Percentiles rank a stretch among this genome's conserved stretches.
Evolutionary conservation across 2,888 invertebrate species (phyloP).

Genomic region (Noctua pronuba): DNA sequence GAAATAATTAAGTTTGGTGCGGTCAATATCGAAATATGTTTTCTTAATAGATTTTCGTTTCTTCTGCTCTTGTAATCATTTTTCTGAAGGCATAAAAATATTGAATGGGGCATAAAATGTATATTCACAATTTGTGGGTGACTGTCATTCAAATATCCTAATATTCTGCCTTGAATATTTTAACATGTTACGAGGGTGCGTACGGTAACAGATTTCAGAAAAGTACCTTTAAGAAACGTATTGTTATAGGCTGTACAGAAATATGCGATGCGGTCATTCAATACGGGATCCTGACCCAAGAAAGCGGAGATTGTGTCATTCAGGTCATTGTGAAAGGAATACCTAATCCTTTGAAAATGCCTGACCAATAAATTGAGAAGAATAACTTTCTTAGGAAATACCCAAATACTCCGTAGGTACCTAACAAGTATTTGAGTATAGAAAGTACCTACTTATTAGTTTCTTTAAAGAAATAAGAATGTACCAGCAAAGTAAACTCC

Average conservation of each 20-base stretch:
- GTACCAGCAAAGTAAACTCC: not conserved
- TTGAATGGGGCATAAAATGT: too few species aligned
- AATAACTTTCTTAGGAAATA: not conserved
- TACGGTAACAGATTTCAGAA: not conserved
- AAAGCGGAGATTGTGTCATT: slow-evolving; percentile 39
- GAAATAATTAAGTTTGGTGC: slow-evolving; percentile 9
- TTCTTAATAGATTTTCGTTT: not conserved
- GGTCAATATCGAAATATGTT: slow-evolving; percentile 2
- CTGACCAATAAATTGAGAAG: not conserved
- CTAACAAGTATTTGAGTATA: not conserved
- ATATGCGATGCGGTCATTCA: slow-evolving; percentile 35
- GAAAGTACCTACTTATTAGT: not conserved
- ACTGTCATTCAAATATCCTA: not conserved
- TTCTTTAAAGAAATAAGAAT: not conserved
- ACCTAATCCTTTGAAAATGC: slow-evolving; percentile 2
- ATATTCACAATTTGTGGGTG: not conserved
- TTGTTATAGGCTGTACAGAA: slow-evolving; percentile 9
- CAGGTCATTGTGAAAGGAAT: slow-evolving; percentile 14
- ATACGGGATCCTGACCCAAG: slow-evolving; percentile 32
- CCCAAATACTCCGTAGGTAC: not conserved
- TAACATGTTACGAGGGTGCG: not conserved
- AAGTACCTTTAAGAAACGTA: not conserved
- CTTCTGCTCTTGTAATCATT: not conserved
- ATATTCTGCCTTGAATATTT: not conserved
- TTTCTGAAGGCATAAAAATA: too few species aligned